Evolutionary conservation across 1,140 invertebrate genomes (phyloP).

Genomic region (Drosophila orena): DNA sequence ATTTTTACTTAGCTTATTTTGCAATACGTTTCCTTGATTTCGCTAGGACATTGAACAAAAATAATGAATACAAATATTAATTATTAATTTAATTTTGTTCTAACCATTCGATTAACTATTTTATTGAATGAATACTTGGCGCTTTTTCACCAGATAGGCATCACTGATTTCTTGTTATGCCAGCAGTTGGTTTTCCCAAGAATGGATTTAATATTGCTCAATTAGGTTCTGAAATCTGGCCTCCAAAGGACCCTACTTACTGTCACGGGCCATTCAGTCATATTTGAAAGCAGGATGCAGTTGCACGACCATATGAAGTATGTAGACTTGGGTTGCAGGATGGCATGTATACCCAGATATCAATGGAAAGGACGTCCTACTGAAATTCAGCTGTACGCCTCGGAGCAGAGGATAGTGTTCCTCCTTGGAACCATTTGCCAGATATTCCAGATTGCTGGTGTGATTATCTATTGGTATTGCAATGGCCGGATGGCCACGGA

Average conservation of each 20-base stretch:
- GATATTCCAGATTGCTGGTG: constrained; percentile 64
- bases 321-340: constrained; percentile 47
- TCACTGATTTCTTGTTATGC: background rate
- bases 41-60: too few species aligned
- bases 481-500: constrained; percentile 7
- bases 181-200: constrained; percentile 9
- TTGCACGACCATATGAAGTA: constrained; percentile 54
- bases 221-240: background rate
- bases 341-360: constrained; percentile 33
- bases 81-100: background rate
- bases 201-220: constrained; percentile 10
- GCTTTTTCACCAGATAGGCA: background rate
- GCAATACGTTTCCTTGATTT: too few species aligned
- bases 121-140: background rate
- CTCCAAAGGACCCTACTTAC: background rate
- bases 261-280: background rate
- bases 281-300: constrained; percentile 31
- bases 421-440: constrained; percentile 43
- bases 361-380: constrained; percentile 23
- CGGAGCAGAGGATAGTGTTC: constrained; percentile 19
- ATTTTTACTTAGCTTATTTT: background rate
- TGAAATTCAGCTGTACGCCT: background rate
- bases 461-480: constrained; percentile 47
- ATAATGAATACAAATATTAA: too few species aligned
- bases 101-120: too few species aligned